A percentile compares a stretch with the other conserved stretches of the same genome.
Evolutionary conservation across 2,888 invertebrate species (phyloP).

Genomic region (Tridacna crocea): DNA sequence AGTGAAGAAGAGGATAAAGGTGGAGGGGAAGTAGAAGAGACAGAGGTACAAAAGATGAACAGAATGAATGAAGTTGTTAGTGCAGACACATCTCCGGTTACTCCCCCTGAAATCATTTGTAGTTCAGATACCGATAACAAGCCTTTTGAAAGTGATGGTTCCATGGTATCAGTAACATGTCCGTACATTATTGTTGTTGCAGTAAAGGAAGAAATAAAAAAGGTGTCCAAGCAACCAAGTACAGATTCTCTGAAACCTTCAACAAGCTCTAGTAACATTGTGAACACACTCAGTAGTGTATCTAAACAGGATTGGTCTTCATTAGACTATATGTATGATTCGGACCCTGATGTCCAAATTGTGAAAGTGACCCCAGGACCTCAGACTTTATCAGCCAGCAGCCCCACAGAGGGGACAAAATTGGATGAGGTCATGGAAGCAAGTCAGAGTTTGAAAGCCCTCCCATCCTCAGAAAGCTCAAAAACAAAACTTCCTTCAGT

Average conservation of each 20-base stretch:
- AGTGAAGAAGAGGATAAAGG: conserved; percentile 50
- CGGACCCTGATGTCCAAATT: conserved; percentile 79
- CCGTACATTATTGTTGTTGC: conserved; percentile 74
- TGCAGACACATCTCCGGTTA: conserved; percentile 83
- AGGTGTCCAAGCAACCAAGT: conserved; percentile 60
- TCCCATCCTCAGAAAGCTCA: conserved; percentile 50
- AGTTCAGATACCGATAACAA: neutral
- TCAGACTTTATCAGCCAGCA: conserved; percentile 50
- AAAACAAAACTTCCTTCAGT: conserved; percentile 41
- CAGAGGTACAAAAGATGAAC: conserved; percentile 90
- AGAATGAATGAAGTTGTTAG: conserved; percentile 90
- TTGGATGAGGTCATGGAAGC: conserved; percentile 44
- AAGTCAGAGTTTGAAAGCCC: conserved; percentile 23
- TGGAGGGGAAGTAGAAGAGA: conserved; percentile 54
- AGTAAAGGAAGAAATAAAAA: conserved; percentile 61
- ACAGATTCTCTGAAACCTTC: conserved; percentile 61
- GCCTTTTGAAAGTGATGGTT: conserved; percentile 45
- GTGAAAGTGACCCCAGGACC: conserved; percentile 78
- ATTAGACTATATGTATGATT: conserved; percentile 68
- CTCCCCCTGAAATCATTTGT: conserved; percentile 25
- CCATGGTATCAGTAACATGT: conserved; percentile 65
- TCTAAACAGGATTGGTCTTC: conserved; percentile 64
- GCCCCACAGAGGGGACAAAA: conserved; percentile 55
- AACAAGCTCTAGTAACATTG: conserved; percentile 58
- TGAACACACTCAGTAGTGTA: conserved; percentile 59